These are phyloP conservation scores for Vidua chalybeata DNA, from an alignment of 2,113 vertebrate genomes.

Conservation along the genomic window DNA sequence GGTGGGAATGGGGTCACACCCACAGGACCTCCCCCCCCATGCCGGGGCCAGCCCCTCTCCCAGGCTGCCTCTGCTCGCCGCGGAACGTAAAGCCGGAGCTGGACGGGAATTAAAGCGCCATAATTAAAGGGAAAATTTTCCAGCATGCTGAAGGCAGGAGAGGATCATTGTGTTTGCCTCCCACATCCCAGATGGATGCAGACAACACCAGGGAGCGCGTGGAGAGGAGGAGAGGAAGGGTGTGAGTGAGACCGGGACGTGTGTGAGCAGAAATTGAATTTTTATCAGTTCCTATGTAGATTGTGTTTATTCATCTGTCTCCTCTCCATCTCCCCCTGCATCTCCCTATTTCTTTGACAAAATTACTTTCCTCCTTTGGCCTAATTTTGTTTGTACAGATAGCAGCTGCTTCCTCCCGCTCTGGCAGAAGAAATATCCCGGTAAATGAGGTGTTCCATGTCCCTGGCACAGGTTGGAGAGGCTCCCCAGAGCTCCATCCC, in stretches of 20 bases:
- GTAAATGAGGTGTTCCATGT: constrained; percentile 8
- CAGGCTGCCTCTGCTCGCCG: background rate
- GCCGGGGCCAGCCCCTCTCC: fast-evolving
- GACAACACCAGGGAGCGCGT: background rate
- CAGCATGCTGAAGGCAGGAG: constrained; percentile 6
- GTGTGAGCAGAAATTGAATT: constrained; percentile 62
- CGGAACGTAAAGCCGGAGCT: background rate
- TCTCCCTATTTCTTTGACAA: constrained; percentile 52
- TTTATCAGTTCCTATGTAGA: constrained; percentile 49
- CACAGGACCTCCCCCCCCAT: background rate
- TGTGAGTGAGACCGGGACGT: constrained; percentile 39
- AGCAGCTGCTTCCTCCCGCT: constrained; percentile 63
- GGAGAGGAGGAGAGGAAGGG: constrained; percentile 58
- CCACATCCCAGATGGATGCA: constrained; percentile 74
- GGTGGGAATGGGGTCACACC: fast-evolving
- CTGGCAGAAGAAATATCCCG: background rate
- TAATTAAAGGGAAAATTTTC: background rate
- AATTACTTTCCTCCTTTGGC: constrained; percentile 70
- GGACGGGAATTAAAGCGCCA: background rate
- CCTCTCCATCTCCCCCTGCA: constrained; percentile 65
- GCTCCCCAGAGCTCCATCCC: background rate
- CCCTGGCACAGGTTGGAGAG: background rate
- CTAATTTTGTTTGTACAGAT: constrained; percentile 68
- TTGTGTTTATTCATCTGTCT: constrained; percentile 71
- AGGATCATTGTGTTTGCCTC: constrained; percentile 66